Evolutionary conservation across 92 coral and sea anemone species (phyloP).

Genomic region (Actinernus sp.): DNA sequence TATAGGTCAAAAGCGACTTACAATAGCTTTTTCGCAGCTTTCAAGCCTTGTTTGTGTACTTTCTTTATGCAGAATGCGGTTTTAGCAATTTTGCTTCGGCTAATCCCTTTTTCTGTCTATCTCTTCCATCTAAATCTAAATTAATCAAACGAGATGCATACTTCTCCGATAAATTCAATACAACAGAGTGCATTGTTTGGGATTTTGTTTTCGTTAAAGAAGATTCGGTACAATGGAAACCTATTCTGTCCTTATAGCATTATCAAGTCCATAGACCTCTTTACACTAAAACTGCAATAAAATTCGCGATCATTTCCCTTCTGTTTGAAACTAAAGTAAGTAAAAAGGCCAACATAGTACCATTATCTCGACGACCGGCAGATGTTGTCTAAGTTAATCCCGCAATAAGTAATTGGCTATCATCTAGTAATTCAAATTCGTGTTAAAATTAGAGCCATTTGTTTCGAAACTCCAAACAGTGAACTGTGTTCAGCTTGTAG

Average conservation of each 20-base stretch:
- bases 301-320: background rate
- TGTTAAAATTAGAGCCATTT: background rate
- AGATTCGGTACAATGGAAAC: too few relatives aligned
- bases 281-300: background rate
- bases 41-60: background rate
- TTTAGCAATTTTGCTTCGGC: background rate
- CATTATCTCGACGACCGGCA: conserved; percentile 28
- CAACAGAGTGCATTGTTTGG: background rate
- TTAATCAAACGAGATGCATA: background rate
- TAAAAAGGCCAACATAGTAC: background rate
- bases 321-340: background rate
- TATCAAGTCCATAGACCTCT: background rate
- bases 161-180: background rate
- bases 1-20: background rate
- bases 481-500: background rate
- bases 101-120: background rate
- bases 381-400: conserved; percentile 11
- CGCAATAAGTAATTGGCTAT: background rate
- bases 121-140: background rate
- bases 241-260: background rate
- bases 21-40: too few relatives aligned
- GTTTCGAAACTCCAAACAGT: background rate
- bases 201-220: background rate
- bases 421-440: background rate
- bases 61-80: background rate